These are phyloP conservation scores for Hydropsyche betteni DNA, from an alignment of 2,888 invertebrate genomes.

Conservation along the genomic window DNA sequence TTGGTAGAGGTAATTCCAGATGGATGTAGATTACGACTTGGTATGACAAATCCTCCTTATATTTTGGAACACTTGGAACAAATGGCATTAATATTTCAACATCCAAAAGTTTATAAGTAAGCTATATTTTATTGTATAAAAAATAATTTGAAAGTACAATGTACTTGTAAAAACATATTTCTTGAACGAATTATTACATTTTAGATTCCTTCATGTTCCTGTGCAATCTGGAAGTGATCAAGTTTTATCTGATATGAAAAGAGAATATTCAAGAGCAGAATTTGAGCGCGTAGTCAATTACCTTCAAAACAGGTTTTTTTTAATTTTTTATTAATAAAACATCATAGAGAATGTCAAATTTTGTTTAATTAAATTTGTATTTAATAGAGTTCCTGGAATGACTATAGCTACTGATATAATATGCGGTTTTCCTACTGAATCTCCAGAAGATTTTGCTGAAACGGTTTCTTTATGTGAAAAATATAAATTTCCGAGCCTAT, in stretches of 20 bases:
- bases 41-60: conserved; percentile 99
- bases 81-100: conserved; percentile 84
- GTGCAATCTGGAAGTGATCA: conserved; percentile 98
- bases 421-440: conserved; percentile 98
- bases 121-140: conserved; percentile 44
- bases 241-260: conserved; percentile 93
- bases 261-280: conserved; percentile 91
- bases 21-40: conserved; percentile 84
- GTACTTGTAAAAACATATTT: background rate
- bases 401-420: conserved; percentile 98
- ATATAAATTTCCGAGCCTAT: conserved; percentile 91
- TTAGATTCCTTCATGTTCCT: conserved; percentile 93
- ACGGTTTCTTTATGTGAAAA: conserved; percentile 84
- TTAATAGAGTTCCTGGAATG: conserved; percentile 80
- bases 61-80: conserved; percentile 93
- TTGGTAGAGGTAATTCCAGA: conserved; percentile 82
- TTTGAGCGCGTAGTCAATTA: conserved; percentile 90
- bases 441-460: conserved; percentile 86
- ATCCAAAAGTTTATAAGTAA: conserved; percentile 85
- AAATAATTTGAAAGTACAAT: no score
- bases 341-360: background rate
- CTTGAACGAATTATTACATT: no score
- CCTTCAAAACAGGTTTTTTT: conserved; percentile 71
- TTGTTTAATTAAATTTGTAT: background rate
- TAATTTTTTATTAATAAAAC: background rate